phyloP scores from a whole-genome alignment of 1,140 invertebrate genomes.

The Euwallacea fornicatus region DNA sequence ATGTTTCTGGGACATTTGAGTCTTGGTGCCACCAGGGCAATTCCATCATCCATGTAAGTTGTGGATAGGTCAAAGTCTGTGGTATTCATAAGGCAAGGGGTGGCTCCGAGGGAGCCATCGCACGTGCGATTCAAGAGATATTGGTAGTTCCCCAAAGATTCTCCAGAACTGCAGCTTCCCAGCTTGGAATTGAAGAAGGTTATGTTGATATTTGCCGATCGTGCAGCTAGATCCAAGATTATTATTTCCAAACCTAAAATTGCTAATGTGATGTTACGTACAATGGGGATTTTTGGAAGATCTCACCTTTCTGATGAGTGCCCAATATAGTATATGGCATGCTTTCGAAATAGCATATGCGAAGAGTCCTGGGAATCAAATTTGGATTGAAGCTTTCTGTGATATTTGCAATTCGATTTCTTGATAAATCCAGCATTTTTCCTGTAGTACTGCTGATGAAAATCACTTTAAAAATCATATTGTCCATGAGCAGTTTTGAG shows the following conservation, averaged over 20 bases:
- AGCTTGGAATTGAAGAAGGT: neutral
- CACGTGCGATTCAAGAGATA: neutral
- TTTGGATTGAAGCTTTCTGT: no score
- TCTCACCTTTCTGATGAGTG: neutral
- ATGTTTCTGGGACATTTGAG: conserved; percentile 1
- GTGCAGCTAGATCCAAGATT: neutral
- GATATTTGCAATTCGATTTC: no score
- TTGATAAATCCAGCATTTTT: no score
- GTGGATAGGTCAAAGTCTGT: neutral
- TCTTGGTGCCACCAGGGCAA: neutral
- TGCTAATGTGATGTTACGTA: neutral
- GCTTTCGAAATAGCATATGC: neutral
- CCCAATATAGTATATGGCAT: neutral
- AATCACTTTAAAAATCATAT: no score
- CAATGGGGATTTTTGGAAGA: neutral
- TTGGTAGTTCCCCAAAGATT: neutral
- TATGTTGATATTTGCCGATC: neutral
- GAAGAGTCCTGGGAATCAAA: neutral
- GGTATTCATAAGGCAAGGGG: neutral
- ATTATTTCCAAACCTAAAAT: neutral
- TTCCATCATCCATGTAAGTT: conserved; percentile 13
- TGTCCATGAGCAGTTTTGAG: no score
- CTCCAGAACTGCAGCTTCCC: neutral
- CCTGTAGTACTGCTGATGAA: no score
- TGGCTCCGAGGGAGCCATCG: neutral